A percentile compares a stretch with the other conserved stretches of the same genome.
Conservation (phyloP, 2,888 invertebrate genomes). For the Koerneria pararmatus region DNA sequence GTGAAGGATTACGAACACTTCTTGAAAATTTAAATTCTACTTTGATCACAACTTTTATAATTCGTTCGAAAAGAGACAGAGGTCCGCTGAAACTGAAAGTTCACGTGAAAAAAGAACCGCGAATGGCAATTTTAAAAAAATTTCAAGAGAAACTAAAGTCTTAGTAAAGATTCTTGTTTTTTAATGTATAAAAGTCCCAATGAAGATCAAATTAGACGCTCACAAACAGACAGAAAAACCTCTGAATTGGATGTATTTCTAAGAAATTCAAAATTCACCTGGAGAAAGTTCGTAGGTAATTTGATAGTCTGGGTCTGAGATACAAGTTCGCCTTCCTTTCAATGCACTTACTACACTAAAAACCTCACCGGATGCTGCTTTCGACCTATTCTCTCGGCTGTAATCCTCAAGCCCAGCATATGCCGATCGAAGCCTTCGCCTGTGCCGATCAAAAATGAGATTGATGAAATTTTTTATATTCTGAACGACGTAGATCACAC, state of each 20-base stretch:
- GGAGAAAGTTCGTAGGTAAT: conserved; percentile 36
- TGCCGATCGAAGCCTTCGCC: conserved; percentile 95
- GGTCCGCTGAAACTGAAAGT: too few relatives aligned
- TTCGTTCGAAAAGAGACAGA: too few relatives aligned
- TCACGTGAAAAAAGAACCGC: too few relatives aligned
- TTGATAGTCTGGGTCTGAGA: too few relatives aligned
- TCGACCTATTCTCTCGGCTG: conserved; percentile 64
- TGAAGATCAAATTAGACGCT: background rate
- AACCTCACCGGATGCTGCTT: conserved; percentile 18
- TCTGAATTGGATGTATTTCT: too few relatives aligned
- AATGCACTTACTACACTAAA: too few relatives aligned
- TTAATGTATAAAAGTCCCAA: background rate
- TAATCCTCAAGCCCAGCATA: conserved; percentile 78
- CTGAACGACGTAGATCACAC: conserved; percentile 15
- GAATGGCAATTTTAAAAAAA: too few relatives aligned
- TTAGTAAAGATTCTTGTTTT: background rate
- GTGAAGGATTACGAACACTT: too few relatives aligned
- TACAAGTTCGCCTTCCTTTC: too few relatives aligned
- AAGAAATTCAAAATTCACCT: too few relatives aligned
- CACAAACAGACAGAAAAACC: background rate
- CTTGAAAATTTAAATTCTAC: background rate
- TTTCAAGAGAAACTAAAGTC: too few relatives aligned
- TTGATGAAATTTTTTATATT: conserved; percentile 20
- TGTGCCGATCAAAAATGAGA: conserved; percentile 58
- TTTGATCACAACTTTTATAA: background rate